phyloP scores from a whole-genome alignment of 1,140 invertebrate genomes.

The Wasmannia auropunctata region DNA sequence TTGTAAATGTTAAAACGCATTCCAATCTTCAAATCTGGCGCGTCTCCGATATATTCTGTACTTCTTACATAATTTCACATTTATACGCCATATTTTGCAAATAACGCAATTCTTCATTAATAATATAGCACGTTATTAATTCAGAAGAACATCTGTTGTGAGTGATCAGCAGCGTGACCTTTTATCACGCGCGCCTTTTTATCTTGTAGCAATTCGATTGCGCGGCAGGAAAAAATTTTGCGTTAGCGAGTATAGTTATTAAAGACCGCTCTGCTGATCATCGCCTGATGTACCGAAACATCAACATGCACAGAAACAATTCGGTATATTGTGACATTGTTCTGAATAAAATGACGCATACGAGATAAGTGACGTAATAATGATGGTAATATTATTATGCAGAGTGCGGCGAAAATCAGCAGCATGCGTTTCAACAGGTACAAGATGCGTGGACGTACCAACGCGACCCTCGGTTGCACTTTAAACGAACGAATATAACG shows the following conservation, averaged over 20 bases:
- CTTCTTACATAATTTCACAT: slow-evolving; percentile 29
- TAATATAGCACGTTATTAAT: slow-evolving; percentile 34
- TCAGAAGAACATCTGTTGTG: not conserved
- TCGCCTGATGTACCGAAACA: not conserved
- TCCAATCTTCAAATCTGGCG: slow-evolving; percentile 24
- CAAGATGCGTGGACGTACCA: slow-evolving; percentile 27
- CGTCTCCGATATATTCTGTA: slow-evolving; percentile 42
- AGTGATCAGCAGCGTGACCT: slow-evolving; percentile 29
- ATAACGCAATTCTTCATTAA: slow-evolving; percentile 28
- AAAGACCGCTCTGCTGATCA: slow-evolving; percentile 23
- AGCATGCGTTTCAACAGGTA: slow-evolving; percentile 56
- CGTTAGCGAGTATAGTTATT: not conserved
- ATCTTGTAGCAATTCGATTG: not conserved
- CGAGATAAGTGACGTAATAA: slow-evolving; percentile 4
- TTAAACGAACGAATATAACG: slow-evolving; percentile 26
- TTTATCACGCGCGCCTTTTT: not conserved
- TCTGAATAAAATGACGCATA: slow-evolving; percentile 38
- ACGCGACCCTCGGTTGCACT: slow-evolving; percentile 17
- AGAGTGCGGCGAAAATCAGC: slow-evolving; percentile 11
- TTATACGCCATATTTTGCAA: slow-evolving; percentile 30
- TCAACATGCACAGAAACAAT: slow-evolving; percentile 24
- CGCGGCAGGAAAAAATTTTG: not conserved
- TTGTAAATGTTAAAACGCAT: slow-evolving; percentile 62
- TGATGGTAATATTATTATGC: slow-evolving; percentile 32
- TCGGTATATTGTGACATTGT: slow-evolving; percentile 46